phyloP scores from a whole-genome alignment of 2,888 invertebrate genomes.

The Asteroscopus sphinx region DNA sequence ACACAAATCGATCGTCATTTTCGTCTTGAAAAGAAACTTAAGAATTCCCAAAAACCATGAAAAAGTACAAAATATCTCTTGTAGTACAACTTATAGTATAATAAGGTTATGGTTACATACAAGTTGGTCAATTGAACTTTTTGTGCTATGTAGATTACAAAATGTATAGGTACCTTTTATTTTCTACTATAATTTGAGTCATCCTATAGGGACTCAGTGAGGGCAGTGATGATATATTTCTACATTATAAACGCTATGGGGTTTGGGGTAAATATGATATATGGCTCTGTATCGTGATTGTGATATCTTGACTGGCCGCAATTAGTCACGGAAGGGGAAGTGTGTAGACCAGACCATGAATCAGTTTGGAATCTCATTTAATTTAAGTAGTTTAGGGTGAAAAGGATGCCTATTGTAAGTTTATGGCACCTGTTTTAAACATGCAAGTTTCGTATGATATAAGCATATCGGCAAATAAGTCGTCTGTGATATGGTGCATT shows the following conservation, averaged over 20 bases:
- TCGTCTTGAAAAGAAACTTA: no score
- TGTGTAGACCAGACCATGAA: slow-evolving; percentile 36
- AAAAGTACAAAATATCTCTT: no score
- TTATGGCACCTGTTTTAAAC: neutral
- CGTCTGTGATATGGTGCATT: no score
- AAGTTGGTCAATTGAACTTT: no score
- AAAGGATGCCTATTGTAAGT: neutral
- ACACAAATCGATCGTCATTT: no score
- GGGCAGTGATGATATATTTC: slow-evolving; percentile 34
- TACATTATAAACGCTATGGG: slow-evolving; percentile 30
- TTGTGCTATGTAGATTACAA: neutral
- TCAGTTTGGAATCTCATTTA: slow-evolving; percentile 37
- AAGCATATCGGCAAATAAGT: no score
- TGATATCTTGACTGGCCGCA: slow-evolving; percentile 32
- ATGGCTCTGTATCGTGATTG: slow-evolving; percentile 43
- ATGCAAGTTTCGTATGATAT: no score
- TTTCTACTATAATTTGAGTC: slow-evolving; percentile 24
- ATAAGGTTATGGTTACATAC: no score
- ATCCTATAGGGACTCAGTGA: slow-evolving; percentile 9
- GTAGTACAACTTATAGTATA: no score
- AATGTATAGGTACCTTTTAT: slow-evolving; percentile 5
- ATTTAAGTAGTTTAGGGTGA: slow-evolving; percentile 25
- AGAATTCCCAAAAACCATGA: no score
- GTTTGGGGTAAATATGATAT: slow-evolving; percentile 48
- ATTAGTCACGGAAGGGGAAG: slow-evolving; percentile 53